These are phyloP conservation scores for Habrosyne pyritoides DNA, from an alignment of 2,888 invertebrate genomes.

Conservation along the genomic window DNA sequence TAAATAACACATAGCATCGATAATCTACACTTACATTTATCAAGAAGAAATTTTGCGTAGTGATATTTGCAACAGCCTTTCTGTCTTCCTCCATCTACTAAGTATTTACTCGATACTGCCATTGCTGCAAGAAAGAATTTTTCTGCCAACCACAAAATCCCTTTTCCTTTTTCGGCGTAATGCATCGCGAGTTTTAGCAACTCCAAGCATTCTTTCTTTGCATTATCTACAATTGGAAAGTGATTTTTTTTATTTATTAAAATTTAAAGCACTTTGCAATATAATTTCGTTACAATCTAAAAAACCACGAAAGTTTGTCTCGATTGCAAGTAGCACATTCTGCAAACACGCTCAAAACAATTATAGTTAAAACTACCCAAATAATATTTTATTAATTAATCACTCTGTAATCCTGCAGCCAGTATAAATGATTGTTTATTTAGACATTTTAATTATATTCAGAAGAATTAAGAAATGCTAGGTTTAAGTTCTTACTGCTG, in stretches of 20 bases:
- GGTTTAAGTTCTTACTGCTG: no score
- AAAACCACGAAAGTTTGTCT: no score
- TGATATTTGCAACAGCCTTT: constrained; percentile 78
- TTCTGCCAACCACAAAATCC: constrained; percentile 84
- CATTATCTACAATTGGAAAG: constrained; percentile 48
- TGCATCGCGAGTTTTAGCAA: constrained; percentile 66
- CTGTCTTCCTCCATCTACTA: constrained; percentile 74
- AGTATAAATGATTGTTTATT: no score
- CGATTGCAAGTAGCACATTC: no score
- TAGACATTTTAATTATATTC: no score
- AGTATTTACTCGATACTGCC: constrained; percentile 66
- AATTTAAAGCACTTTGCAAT: no score
- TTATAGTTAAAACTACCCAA: no score
- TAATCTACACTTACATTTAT: constrained; percentile 71
- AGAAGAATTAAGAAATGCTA: no score
- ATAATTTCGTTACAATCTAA: neutral
- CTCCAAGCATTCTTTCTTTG: constrained; percentile 65
- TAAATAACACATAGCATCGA: neutral
- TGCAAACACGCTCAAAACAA: no score
- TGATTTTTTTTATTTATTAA: neutral
- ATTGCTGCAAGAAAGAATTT: constrained; percentile 77
- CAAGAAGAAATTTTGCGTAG: constrained; percentile 79
- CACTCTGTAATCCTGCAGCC: no score
- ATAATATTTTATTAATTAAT: no score
- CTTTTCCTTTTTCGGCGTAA: constrained; percentile 71